phyloP scores from a whole-genome alignment of 2,888 invertebrate genomes.

The Cosmia pyralina region DNA sequence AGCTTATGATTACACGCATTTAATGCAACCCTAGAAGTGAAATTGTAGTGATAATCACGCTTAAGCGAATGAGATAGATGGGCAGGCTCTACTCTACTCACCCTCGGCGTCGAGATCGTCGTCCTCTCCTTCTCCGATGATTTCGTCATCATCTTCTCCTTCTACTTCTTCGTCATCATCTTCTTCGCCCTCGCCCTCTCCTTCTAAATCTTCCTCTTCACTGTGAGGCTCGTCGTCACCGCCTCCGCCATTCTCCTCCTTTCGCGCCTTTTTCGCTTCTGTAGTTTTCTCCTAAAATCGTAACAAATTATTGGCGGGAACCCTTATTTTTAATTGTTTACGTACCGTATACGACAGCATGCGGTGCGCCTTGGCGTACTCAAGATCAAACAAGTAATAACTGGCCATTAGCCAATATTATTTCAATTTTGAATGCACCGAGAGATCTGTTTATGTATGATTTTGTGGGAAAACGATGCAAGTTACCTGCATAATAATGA shows the following conservation, averaged over 20 bases:
- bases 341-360: conserved; percentile 61
- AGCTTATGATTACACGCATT: conserved; percentile 43
- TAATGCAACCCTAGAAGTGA: conserved; percentile 24
- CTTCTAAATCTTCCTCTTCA: conserved; percentile 92
- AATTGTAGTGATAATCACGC: conserved; percentile 23
- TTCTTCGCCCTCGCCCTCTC: conserved; percentile 89
- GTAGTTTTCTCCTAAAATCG: conserved; percentile 92
- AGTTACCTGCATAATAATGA: conserved; percentile 78
- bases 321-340: conserved; percentile 66
- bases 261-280: conserved; percentile 94
- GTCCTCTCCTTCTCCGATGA: conserved; percentile 91
- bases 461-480: conserved; percentile 72
- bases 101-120: conserved; percentile 91
- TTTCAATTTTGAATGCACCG: conserved; percentile 70
- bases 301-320: conserved; percentile 55
- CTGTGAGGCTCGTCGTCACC: conserved; percentile 90
- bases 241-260: conserved; percentile 94
- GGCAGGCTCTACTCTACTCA: conserved; percentile 56
- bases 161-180: conserved; percentile 92
- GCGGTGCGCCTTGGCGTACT: conserved; percentile 64
- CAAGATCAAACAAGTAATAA: conserved; percentile 77
- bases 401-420: conserved; percentile 80
- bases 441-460: conserved; percentile 66
- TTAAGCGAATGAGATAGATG: conserved; percentile 1
- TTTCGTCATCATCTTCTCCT: conserved; percentile 92